Evolutionary conservation across 2,888 invertebrate genomes (phyloP), one percentile per base, ranked within the genome.

Genomic region (Meghimatium bilineatum): DNA sequence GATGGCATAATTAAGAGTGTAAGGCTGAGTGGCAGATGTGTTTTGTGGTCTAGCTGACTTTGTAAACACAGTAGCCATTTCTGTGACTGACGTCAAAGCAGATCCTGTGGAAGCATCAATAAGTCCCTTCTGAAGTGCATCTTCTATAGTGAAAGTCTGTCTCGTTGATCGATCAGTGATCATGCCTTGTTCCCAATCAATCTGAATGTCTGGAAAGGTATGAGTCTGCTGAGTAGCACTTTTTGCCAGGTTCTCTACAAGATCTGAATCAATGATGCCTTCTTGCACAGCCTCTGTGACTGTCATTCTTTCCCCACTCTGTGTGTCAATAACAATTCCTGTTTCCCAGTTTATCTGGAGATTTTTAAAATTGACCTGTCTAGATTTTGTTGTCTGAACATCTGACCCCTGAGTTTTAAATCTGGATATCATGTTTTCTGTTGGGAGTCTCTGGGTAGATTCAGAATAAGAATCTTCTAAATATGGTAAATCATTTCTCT

Each of bases 81-180:
- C 86, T 29, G 86, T 84, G 20, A 86, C 85, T 38, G 85, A 85
- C 60, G 84, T 80, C 38, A 91, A 77, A 52, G 89, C 88, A 69
- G 90, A 83, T 75, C 91, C 90, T 63, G 90, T 91, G 38, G 88
- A 85, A 71, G 76, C 85, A 79, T 91, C 90, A 81, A 92, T 89
- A n/a, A 90, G 88, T 36, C 90, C 88, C 69, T 87, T 85, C 34
- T 85, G 86, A 38, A 91, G 87, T 0, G 98, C 98, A 94, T 97
- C 96, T 83, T 96, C 95, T 81, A 99, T 96, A 14, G 96, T 96
- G 34, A 98, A 92, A 14, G 96, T 94, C 88, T 97, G 96, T 72
- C 97, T 97, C 85, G 96, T 95, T 26, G 86, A 86, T 60, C 86
- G 88, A 69, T 92, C 91, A 44, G 86, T 85, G 67, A 97, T 90